A percentile compares a stretch with the other conserved stretches of the same genome.
phyloP scores from a whole-genome alignment of 2,888 invertebrate genomes.

The Rhabditoides inermis region DNA sequence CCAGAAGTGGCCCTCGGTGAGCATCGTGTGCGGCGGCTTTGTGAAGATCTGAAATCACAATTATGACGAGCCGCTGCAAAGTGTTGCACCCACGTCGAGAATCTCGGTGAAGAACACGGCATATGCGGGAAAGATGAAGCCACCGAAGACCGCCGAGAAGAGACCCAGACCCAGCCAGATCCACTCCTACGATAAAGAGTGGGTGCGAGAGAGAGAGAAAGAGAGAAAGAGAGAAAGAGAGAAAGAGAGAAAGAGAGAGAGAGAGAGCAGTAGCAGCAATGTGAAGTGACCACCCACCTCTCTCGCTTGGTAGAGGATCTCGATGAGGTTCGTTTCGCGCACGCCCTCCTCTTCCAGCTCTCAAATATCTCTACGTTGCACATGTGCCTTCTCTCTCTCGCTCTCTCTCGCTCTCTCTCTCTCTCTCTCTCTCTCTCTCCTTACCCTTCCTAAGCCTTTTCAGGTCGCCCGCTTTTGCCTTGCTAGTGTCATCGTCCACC shows the following conservation, averaged over 20 bases:
- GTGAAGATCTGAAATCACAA: conserved; percentile 24
- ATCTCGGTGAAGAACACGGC: conserved; percentile 54
- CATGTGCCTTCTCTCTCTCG: background rate
- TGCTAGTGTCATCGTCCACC: too few relatives aligned
- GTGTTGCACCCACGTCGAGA: conserved; percentile 24
- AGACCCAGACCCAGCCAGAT: conserved; percentile 51
- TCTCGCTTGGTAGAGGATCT: conserved; percentile 51
- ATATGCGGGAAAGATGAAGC: conserved; percentile 56
- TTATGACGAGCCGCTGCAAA: background rate
- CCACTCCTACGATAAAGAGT: conserved; percentile 36
- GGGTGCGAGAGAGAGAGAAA: background rate
- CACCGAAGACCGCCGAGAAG: conserved; percentile 51
- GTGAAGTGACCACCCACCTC: conserved; percentile 37
- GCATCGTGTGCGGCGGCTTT: conserved; percentile 44
- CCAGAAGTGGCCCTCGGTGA: conserved; percentile 55
- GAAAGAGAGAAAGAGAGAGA: too few relatives aligned
- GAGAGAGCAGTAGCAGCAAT: too few relatives aligned
- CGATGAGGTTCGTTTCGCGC: conserved; percentile 27
- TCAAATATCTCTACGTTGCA: conserved; percentile 29
- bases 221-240: too few relatives aligned
- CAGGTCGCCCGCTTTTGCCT: background rate
- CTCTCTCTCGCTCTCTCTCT: background rate
- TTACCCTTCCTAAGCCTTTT: conserved; percentile 1
- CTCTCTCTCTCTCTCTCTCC: background rate
- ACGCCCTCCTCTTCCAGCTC: conserved; percentile 28